Evolutionary conservation across 2,888 invertebrate genomes (phyloP), one percentile per base, ranked within the genome.

Genomic region (Andrena chrysosceles): DNA sequence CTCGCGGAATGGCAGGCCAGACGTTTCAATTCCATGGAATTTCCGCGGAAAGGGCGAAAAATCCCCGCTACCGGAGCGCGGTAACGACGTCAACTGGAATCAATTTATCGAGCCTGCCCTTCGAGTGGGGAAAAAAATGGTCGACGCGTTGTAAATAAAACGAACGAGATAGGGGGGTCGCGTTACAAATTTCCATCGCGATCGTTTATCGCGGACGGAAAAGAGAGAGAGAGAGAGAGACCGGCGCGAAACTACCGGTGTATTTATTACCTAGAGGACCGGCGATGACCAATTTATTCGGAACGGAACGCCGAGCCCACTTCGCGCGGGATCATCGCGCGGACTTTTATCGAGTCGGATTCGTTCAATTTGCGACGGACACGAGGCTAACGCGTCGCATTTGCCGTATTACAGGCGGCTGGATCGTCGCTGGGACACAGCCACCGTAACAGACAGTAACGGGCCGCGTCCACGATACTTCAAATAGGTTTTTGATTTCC

Each of bases 401-500:
- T 87, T 86, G 75, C 59, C 76, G 81, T 49, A 79, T 77, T 82
- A 88, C 86, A 76, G 54, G 54, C 59, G 56, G 52, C 33, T 59
- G 80, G 54, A 71, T 59, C 62, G 33, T 29, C 42, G 67, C 59
- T 64, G 76, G 74, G 60, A 77, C 76, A 59, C 64, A 13, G 68
- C 56, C 56, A 4, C 62, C 67, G 81, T 87, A 78, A 83, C 85
- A 64, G 77, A 79, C 67, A 60, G 54, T 64, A 71, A 74, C 83
- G 52, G 42, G 52, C 59, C 29, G 20, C 48, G 52, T 48, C 68
- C 71, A 56, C 84, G 83, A 84, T 87, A 86, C 74, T 78, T 88
- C 86, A 78, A 89, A 89, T 83, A 86, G 88, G 68, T 87, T 88
- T 88, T 87, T 85, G 84, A 84, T 85, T 89, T 89, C 85, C 85